Base-by-base conservation (phyloP, 2,888 invertebrate genomes). In the Metalampra italica region DNA sequence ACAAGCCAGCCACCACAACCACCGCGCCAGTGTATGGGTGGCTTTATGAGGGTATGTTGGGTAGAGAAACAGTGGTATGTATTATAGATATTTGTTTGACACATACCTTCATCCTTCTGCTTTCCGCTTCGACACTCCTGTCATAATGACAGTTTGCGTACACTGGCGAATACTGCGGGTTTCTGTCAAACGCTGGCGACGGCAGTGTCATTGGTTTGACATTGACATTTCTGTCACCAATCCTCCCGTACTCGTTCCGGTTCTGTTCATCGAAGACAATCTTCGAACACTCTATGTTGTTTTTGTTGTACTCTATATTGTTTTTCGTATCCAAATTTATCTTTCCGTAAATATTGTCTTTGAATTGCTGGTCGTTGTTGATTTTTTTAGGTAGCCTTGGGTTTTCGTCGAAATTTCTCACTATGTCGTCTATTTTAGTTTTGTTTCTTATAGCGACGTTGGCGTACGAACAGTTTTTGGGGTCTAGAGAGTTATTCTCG, bases 361-460 rank as follows among this genome's bases (percentile, higher is more conserved):
- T 63, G 44, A 75, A 74, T 13, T 78, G 73, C 47, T 84, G 78
- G 36, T 87, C 85, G 12, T 89, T 87, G 45, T 86, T 84, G 0
- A 87, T 68, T 62, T 87, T 89, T 54, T 89, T 87, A 1, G 82
- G 80, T 34, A 84, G 30, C 52, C 64, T 45, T 0, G 60, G 82
- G 60, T 65, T 85, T 64, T 83, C 92, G 58, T 81, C 90, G 59
- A 81, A 91, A 57, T 88, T 92, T 55, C 85, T 75, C 0, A 87
- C 86, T 0, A 89, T 83, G 34, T 89, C 88, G 1, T 89, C 88
- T 7, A 90, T 85, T 74, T 85, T 89, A 0, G 77, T 83, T 52
- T 84, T 85, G 45, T 84, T 82, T 54, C 82, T 66, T 15, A 89
- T 73, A 0, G 82, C 75, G 0, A 90, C 89, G 49, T 90, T 90